Percentiles rank a stretch among this genome's conserved stretches.
Conservation (phyloP, 2,888 invertebrate genomes). For the Griposia aprilina region DNA sequence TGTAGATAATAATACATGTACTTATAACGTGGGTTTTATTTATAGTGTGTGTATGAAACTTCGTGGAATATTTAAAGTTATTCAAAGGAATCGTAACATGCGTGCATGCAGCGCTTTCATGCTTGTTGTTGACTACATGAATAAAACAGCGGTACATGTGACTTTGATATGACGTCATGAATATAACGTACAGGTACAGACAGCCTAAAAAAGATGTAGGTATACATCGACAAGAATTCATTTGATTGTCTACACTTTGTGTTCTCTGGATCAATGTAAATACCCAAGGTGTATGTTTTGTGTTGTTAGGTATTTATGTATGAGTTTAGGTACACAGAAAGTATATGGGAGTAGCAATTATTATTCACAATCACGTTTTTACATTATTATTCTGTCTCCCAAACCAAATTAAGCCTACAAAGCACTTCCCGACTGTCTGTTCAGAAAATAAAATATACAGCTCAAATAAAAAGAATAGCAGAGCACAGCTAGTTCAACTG, state of each 20-base stretch:
- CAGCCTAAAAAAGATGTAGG: too few species aligned
- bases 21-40: slow-evolving; percentile 32
- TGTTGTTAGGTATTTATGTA: neutral
- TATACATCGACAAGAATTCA: too few species aligned
- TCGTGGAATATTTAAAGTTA: slow-evolving; percentile 48
- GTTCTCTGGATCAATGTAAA: too few species aligned
- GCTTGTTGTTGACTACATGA: slow-evolving; percentile 40
- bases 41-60: slow-evolving; percentile 6
- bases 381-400: neutral
- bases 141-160: slow-evolving; percentile 50
- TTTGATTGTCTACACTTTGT: too few species aligned
- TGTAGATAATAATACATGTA: neutral
- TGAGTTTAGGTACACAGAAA: neutral
- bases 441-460: slow-evolving; percentile 18
- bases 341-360: neutral
- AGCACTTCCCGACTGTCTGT: neutral
- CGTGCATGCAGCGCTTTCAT: slow-evolving; percentile 42
- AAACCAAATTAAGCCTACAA: slow-evolving; percentile 14
- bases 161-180: slow-evolving; percentile 29
- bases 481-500: slow-evolving; percentile 43
- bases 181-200: neutral
- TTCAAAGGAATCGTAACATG: slow-evolving; percentile 43
- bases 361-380: neutral
- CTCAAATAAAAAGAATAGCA: slow-evolving; percentile 20
- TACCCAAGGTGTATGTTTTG: neutral